These are phyloP conservation scores for Enteromius afrohamiltoni DNA, from an alignment of 2,797 vertebrate species.

Conservation along the genomic window DNA sequence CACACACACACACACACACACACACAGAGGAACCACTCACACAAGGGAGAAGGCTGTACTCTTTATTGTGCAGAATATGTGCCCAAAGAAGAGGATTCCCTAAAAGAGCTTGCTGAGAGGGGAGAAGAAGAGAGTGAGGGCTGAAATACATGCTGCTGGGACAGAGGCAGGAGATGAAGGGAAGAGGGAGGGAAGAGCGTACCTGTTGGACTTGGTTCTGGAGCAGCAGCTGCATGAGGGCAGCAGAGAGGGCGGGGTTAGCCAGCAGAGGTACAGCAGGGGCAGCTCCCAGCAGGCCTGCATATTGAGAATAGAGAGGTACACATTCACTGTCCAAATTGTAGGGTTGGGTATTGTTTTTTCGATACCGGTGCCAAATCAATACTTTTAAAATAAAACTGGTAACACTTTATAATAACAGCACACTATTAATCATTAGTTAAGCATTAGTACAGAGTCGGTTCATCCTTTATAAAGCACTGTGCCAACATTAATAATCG, in stretches of 20 bases:
- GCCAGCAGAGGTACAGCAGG: slow-evolving; percentile 83
- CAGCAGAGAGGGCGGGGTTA: slow-evolving; percentile 85
- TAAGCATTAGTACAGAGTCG: no score
- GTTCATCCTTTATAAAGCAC: no score
- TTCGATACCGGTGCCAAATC: no score
- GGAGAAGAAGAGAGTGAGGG: slow-evolving; percentile 49
- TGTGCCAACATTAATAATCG: no score
- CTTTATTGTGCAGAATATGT: slow-evolving; percentile 82
- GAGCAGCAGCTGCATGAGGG: slow-evolving; percentile 88
- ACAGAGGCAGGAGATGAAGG: neutral
- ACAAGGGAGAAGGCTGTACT: slow-evolving; percentile 73
- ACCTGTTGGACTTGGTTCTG: slow-evolving; percentile 91
- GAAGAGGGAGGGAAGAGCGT: slow-evolving; percentile 53
- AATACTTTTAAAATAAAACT: no score
- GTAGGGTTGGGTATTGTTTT: no score
- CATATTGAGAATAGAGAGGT: neutral
- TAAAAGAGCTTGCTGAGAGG: slow-evolving; percentile 82
- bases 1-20: slow-evolving; percentile 55
- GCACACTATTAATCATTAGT: no score
- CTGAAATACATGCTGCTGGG: slow-evolving; percentile 20
- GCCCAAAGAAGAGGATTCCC: slow-evolving; percentile 82
- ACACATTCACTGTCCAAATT: neutral
- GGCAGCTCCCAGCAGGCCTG: slow-evolving; percentile 88
- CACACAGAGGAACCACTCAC: slow-evolving; percentile 74
- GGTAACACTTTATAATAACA: no score